Percentiles rank a stretch among this genome's conserved stretches.
These are phyloP conservation scores for Kobus ellipsiprymnus DNA, from an alignment of 2,113 vertebrate species.

Conservation along the genomic window DNA sequence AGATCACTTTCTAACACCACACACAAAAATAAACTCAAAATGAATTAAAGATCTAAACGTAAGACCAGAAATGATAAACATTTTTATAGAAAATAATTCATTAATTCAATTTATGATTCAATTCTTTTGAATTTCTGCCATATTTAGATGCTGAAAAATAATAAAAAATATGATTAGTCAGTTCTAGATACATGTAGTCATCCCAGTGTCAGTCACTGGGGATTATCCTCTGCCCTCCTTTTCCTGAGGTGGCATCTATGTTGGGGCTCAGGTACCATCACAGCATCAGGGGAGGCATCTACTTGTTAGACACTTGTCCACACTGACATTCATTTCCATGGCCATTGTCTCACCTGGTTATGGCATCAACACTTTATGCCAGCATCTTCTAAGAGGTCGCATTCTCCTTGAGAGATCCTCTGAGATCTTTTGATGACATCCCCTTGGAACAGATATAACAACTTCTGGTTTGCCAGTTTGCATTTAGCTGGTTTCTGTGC, in stretches of 20 bases:
- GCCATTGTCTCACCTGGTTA: background rate
- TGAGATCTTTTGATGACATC: background rate
- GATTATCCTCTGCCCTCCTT: no score
- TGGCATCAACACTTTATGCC: background rate
- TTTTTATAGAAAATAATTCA: background rate
- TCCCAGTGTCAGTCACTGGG: background rate
- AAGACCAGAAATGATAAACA: background rate
- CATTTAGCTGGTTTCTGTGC: background rate
- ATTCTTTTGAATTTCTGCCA: background rate
- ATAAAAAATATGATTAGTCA: background rate
- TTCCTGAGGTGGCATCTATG: background rate
- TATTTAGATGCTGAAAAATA: background rate
- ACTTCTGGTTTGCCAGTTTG: background rate
- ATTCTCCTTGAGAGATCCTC: background rate
- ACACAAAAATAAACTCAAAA: no score
- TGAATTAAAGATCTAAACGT: no score
- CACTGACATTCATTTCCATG: background rate
- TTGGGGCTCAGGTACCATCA: background rate
- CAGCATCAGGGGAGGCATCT: background rate
- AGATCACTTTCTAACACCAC: no score
- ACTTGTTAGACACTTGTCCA: background rate
- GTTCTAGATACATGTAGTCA: background rate
- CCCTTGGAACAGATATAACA: background rate
- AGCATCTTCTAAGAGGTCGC: background rate
- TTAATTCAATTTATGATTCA: background rate